These are phyloP conservation scores for Coboldia fuscipes DNA, from an alignment of 1,140 invertebrate species.

Conservation along the genomic window DNA sequence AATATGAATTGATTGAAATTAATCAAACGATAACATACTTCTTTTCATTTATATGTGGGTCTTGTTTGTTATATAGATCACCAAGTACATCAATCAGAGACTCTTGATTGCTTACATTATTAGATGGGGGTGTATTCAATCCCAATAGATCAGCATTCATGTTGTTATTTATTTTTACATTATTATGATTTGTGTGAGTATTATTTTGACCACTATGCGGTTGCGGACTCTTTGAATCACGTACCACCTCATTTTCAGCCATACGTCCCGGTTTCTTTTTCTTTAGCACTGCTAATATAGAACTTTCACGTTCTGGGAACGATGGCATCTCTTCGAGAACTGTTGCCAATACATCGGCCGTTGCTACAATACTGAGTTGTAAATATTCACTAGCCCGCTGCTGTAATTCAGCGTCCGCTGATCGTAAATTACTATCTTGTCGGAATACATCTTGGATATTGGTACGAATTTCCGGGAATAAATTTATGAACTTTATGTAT, in stretches of 20 bases:
- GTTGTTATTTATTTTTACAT: conserved; percentile 10
- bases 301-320: conserved; percentile 96
- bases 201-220: conserved; percentile 24
- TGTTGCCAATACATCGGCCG: conserved; percentile 90
- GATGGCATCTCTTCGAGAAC: conserved; percentile 99
- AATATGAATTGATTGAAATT: not conserved
- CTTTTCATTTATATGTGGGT: conserved; percentile 54
- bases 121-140: conserved; percentile 56
- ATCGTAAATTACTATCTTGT: conserved; percentile 89
- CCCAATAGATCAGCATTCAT: conserved; percentile 62
- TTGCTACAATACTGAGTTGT: conserved; percentile 87
- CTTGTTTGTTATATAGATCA: conserved; percentile 55
- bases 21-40: conserved; percentile 29
- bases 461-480: conserved; percentile 95
- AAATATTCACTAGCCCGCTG: conserved; percentile 97
- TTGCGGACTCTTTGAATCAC: conserved; percentile 57
- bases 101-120: conserved; percentile 31
- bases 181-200: conserved; percentile 28
- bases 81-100: conserved; percentile 76
- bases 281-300: conserved; percentile 90
- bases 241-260: conserved; percentile 62
- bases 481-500: conserved; percentile 98
- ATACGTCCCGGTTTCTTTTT: conserved; percentile 91
- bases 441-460: conserved; percentile 93
- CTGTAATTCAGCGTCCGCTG: conserved; percentile 95